Base-by-base conservation (phyloP, 2,797 vertebrate genomes). In the Esox lucius region DNA sequence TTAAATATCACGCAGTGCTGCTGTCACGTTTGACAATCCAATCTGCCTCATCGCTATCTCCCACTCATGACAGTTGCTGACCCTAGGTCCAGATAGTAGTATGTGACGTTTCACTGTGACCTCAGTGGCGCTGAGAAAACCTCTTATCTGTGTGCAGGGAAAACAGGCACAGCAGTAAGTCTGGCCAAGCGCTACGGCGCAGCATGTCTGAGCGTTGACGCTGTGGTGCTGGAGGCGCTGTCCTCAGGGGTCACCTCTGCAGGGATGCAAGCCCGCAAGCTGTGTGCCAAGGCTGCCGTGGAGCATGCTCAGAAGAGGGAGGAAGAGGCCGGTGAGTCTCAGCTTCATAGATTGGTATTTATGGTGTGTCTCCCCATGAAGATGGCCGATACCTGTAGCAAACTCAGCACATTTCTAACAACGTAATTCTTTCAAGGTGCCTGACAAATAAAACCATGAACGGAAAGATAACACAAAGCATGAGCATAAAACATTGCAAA, bases 151-250 rank as follows among this genome's bases (percentile, higher is more conserved):
- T 69, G 75, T 86, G 28, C 59, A 98, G 97, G 91, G 59, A 96
- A 94, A 80, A 92, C 94, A 0, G 74, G 51, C 0, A 85, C 83
- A 0, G 95, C 95, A 0, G 75, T 89, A 0, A 83, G 76, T 70
- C 76, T 98, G 70, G 95, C 95, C 1, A 88, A 49, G 67, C 85
- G 92, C 83, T 98, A 99, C 0, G 86, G 77, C 0, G 92, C 87
- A 0, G 89, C 87, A 0, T 93, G 90, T 83, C 78, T 98, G 75
- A 93, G 75, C 76, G 79, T 98, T 0, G 95, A 98, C 24, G 49
- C 88, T 0, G 77, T 96, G 53, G 89, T 99, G 49, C 83, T 89
- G 74, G 93, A 97, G 59, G 94, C 93, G 17, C 77, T 98, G 42
- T 85, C 81, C 0, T 89, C 90, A 0, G 88, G 93, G 13, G 84